Evolutionary conservation across 2,888 invertebrate genomes (phyloP).

Genomic region (Microctonus brassicae): DNA sequence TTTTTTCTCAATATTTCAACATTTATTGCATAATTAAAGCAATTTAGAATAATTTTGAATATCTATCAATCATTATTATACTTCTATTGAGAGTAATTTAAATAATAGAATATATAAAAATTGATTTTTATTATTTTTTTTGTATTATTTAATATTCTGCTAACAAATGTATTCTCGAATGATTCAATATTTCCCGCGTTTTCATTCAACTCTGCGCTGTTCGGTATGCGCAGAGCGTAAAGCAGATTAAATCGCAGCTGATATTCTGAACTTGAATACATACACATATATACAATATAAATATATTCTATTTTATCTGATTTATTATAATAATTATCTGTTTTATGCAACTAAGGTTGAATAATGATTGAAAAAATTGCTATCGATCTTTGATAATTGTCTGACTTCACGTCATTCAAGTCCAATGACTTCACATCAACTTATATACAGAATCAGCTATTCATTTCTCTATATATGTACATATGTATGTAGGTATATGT

Average conservation of each 20-base stretch:
- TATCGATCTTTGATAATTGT: too few relatives aligned
- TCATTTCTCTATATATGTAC: too few relatives aligned
- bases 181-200: neutral
- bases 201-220: neutral
- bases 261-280: neutral
- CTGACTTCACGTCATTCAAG: neutral
- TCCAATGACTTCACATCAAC: neutral
- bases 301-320: too few relatives aligned
- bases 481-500: neutral
- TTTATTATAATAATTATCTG: too few relatives aligned
- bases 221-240: neutral
- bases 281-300: too few relatives aligned
- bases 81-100: too few relatives aligned
- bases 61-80: neutral
- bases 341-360: too few relatives aligned
- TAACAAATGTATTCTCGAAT: neutral
- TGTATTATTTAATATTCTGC: too few relatives aligned
- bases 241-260: neutral
- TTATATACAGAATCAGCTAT: too few relatives aligned
- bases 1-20: neutral
- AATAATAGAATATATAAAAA: too few relatives aligned
- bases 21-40: neutral
- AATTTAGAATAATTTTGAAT: neutral
- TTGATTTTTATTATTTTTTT: too few relatives aligned
- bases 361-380: too few relatives aligned